phyloP scores from a whole-genome alignment of 2,888 invertebrate species.

The Steinernema carpocapsae region DNA sequence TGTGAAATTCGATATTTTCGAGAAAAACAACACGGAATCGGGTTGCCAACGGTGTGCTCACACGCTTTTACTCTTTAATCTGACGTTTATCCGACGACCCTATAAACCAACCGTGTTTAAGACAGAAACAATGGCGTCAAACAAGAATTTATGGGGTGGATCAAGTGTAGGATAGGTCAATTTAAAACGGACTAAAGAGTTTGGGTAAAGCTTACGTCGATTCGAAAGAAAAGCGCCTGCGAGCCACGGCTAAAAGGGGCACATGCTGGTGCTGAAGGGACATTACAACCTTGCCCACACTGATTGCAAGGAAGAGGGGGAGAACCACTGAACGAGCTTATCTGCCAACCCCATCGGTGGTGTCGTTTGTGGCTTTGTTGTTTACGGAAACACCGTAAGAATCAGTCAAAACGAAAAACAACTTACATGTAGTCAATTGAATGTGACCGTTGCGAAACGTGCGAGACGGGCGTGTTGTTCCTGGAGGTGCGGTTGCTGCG shows the following conservation, averaged over 20 bases:
- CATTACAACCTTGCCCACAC: constrained; percentile 5
- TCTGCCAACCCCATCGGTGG: background rate
- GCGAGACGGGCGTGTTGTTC: constrained; percentile 26
- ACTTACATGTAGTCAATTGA: constrained; percentile 27
- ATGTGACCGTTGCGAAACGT: constrained; percentile 15
- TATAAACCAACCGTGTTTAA: too few relatives aligned
- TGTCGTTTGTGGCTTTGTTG: background rate
- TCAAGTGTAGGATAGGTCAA: too few relatives aligned
- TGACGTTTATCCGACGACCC: too few relatives aligned
- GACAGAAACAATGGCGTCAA: too few relatives aligned
- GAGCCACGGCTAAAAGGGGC: background rate
- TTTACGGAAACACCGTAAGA: background rate
- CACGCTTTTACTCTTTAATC: too few relatives aligned
- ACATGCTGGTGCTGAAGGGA: background rate
- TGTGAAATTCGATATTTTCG: too few relatives aligned
- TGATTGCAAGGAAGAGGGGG: background rate
- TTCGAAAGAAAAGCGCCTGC: background rate
- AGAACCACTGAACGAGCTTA: constrained; percentile 1
- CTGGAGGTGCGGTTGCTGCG: constrained; percentile 40
- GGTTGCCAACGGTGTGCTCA: too few relatives aligned
- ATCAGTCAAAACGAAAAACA: background rate
- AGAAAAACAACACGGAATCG: too few relatives aligned
- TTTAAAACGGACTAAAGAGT: too few relatives aligned
- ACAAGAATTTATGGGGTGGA: too few relatives aligned
- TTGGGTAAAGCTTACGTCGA: constrained; percentile 24